Conservation (phyloP, 2,797 vertebrate genomes). For the Danio tinwini region DNA sequence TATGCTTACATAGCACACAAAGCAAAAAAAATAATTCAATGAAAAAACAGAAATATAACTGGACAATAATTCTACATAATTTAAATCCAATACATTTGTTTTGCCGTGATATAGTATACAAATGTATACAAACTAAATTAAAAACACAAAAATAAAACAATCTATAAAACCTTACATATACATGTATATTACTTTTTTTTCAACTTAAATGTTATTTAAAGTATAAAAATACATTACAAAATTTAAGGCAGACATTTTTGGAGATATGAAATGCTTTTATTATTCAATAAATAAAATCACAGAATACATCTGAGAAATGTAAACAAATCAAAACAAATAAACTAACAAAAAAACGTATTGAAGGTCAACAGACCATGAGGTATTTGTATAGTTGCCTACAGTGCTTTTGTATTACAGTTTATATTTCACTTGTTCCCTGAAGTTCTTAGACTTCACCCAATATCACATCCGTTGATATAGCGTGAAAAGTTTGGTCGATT, state of each 20-base stretch:
- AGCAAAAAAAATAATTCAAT: neutral
- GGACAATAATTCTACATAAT: neutral
- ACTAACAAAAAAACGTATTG: constrained; percentile 66
- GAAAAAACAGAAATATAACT: neutral
- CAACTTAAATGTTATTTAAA: neutral
- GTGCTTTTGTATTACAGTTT: constrained; percentile 65
- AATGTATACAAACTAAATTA: neutral
- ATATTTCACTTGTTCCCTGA: constrained; percentile 33
- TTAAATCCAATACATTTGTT: neutral
- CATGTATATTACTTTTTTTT: neutral
- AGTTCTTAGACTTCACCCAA: constrained; percentile 65
- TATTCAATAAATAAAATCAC: constrained; percentile 85
- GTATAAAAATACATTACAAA: neutral
- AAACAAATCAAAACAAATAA: constrained; percentile 68
- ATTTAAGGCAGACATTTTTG: constrained; percentile 52
- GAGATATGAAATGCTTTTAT: constrained; percentile 81
- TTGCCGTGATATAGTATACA: neutral
- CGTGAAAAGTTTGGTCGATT: constrained; percentile 52
- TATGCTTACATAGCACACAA: too few relatives aligned
- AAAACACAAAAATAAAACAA: neutral
- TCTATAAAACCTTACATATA: neutral
- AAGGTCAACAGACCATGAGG: constrained; percentile 91
- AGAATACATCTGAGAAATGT: constrained; percentile 80
- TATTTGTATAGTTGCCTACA: constrained; percentile 83
- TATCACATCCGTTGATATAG: constrained; percentile 51